Evolutionary conservation across 1,140 invertebrate species (phyloP).

Genomic region (Ganaspis sp.): DNA sequence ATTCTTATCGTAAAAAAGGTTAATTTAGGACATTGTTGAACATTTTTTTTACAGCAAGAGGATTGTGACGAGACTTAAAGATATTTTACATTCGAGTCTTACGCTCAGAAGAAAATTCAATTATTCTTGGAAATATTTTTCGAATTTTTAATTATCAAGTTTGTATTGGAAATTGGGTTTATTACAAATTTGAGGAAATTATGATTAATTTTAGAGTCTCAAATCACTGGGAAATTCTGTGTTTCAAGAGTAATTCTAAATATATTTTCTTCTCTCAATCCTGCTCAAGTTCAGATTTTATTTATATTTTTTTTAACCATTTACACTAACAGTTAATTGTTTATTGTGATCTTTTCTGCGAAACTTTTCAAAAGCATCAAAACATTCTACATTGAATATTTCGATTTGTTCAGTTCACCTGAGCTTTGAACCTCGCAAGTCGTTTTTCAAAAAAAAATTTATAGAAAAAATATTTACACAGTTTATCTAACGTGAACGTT

Average conservation of each 20-base stretch:
- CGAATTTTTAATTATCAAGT: not conserved
- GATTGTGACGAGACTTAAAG: too few relatives aligned
- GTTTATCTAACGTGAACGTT: not conserved
- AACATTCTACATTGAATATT: conserved; percentile 20
- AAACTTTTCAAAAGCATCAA: not conserved
- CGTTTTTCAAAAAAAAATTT: conserved; percentile 10
- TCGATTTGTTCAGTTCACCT: conserved; percentile 53
- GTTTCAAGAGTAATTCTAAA: not conserved
- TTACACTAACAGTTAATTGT: conserved; percentile 23
- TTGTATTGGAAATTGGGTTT: too few relatives aligned
- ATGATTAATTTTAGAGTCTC: not conserved
- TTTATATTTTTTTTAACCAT: not conserved
- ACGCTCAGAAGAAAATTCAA: too few relatives aligned
- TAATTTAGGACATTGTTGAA: too few relatives aligned
- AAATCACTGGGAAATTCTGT: not conserved
- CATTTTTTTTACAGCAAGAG: too few relatives aligned
- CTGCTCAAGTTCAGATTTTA: not conserved
- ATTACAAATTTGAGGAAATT: too few relatives aligned
- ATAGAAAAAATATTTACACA: not conserved
- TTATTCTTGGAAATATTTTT: too few relatives aligned
- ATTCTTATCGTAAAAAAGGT: too few relatives aligned
- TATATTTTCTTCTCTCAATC: not conserved
- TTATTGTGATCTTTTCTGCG: not conserved
- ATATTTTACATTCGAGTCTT: too few relatives aligned
- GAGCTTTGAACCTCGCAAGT: conserved; percentile 56